Base-by-base conservation (phyloP, 92 coral and sea anemone genomes). In the Galaxea fascicularis region DNA sequence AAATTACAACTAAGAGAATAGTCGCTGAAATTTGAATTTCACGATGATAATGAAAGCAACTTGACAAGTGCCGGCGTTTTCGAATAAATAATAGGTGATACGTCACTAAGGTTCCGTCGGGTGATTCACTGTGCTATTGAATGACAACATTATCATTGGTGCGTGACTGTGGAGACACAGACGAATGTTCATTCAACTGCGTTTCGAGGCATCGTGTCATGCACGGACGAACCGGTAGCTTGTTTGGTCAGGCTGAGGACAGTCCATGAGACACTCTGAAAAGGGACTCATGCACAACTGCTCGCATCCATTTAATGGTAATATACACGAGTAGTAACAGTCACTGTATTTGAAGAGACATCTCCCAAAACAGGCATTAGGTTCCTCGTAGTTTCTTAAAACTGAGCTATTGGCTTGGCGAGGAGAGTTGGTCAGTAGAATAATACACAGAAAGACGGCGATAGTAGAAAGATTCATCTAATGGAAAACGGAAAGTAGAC, bases 271-370 rank as follows among this genome's bases (percentile, higher is more conserved):
- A 27, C 76, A 71, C 20, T 46, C 58, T 45, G 24, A 29, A 27
- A 71, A 71, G 11, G 76, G 76, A 52, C n/a, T 71, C 76, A 29
- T 46, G 57, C 76, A 71, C 56, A 71, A 54, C 5, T 45, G n/a
- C 56, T 71, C 58, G 76, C 76, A 71, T 71, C 18, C 57, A 22
- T 57, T 71, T 11, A 13, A 9, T 71, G 49, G 45, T 4, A 71
- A 44, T 10, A 29, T 4, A 31, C 76, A 71, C 21, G 76, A 71
- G 76, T 71, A 71, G 31, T 46, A 18, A 30, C 76, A 71, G n/a
- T 46, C 31, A 22, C 46, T 30, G 20, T 45, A 71, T 29, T 18
- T 15, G n/a, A 45, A 10, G 9, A 18, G 21, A 5, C 76, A 71
- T 15, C 46, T 71, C 46, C 52, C 57, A 24, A 71, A 71, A 22